These are phyloP conservation scores for Myiopsitta monachus DNA, from an alignment of 2,113 vertebrate species.

Conservation along the genomic window DNA sequence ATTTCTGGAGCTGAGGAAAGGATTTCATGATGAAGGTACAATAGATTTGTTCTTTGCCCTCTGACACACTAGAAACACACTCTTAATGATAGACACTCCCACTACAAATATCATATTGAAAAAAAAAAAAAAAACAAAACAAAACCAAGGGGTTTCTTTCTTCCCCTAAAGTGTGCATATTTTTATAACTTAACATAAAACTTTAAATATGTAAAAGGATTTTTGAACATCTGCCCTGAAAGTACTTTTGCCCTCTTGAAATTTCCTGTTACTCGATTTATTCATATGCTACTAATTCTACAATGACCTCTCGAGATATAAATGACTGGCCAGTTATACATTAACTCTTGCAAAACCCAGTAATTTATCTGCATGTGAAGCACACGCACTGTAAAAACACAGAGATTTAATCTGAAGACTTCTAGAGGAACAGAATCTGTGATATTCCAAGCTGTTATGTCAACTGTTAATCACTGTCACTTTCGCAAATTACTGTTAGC, in stretches of 20 bases:
- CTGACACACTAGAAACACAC: neutral
- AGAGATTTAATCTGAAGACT: neutral
- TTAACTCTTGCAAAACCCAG: neutral
- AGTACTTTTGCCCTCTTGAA: neutral
- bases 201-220: neutral
- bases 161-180: neutral
- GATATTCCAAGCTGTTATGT: neutral
- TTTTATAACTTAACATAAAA: neutral
- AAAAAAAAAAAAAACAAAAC: fast-evolving
- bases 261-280: neutral
- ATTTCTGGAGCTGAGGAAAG: neutral
- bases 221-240: neutral
- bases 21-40: neutral
- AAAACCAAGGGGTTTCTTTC: fast-evolving
- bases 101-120: neutral
- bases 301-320: neutral
- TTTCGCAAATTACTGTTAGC: neutral
- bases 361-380: neutral
- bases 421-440: neutral
- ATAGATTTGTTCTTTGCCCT: neutral
- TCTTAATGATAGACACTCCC: neutral
- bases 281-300: neutral
- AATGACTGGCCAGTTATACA: neutral
- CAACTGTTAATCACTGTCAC: neutral
- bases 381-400: neutral